A percentile compares a stretch with the other conserved stretches of the same genome.
Conservation (phyloP, 2,888 invertebrate species). For the Apodemia duryi region DNA sequence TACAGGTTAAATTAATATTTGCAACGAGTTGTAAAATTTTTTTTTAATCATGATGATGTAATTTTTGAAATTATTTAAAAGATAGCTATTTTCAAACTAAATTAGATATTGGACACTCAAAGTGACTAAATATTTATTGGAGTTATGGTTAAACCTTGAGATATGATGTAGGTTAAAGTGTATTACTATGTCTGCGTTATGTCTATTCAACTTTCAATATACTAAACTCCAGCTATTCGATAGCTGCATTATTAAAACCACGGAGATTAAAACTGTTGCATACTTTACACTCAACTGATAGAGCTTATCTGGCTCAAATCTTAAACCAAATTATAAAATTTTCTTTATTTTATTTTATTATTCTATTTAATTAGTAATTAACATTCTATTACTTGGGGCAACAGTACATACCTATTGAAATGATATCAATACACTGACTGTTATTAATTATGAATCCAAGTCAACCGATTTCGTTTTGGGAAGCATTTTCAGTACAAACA, state of each 20-base stretch:
- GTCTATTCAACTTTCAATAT: background rate
- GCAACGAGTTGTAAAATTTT: constrained; percentile 8
- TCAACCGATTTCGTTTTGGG: background rate
- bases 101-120: constrained; percentile 7
- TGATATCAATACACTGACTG: too few relatives aligned
- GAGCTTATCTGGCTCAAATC: background rate
- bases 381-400: background rate
- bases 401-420: too few relatives aligned
- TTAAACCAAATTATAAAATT: background rate
- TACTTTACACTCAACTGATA: too few relatives aligned
- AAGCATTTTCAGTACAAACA: background rate
- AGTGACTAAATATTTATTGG: constrained; percentile 12
- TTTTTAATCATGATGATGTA: constrained; percentile 22
- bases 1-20: constrained; percentile 2
- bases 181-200: constrained; percentile 1
- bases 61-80: constrained; percentile 6
- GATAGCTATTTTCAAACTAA: constrained; percentile 7
- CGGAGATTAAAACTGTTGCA: too few relatives aligned
- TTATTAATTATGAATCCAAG: background rate
- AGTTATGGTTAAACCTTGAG: constrained; percentile 10
- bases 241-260: background rate
- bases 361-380: background rate
- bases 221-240: background rate
- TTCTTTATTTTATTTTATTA: too few relatives aligned
- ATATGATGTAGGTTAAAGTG: constrained; percentile 2